Evolutionary conservation across 1,140 invertebrate species (phyloP), one percentile per base, ranked within the genome.

Genomic region (Vanessa tameamea): DNA sequence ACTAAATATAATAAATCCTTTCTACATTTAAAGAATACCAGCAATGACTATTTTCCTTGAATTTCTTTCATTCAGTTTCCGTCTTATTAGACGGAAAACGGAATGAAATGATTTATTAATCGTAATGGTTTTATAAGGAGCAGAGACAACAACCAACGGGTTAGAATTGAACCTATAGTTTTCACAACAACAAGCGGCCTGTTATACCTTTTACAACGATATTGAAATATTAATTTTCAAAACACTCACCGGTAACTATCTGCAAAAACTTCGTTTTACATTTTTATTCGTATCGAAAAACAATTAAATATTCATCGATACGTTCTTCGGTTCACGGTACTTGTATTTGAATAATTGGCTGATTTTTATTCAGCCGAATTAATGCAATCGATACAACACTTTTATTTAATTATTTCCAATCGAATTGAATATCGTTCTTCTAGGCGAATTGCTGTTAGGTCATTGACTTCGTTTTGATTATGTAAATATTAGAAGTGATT

Each of bases 281-380:
- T 81, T 84, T 82, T 83, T 81, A 81, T 68, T 80, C 69, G 75
- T 72, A 81, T 83, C 63, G 78, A 68, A 78, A 82, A 85, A 85
- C 84, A 84, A 88, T 88, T 92, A 84, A 92, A 88, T 91, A 92
- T 92, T 92, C 88, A 91, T 89, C 80, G 82, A 88, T 87, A 87
- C 87, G 79, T 81, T 83, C 85, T 88, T 84, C 89, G 87, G 80
- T 87, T 84, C 87, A 84, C 82, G 77, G 83, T 80, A 79, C 80
- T 84, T 77, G 72, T 82, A 89, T 92, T 90, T 92, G 88, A 92
- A 92, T 92, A 92, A 92, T 92, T 92, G 89, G 90, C 90, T 91
- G 90, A 92, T 91, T 91, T 89, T 92, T 91, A 92, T 92, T 87
- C 89, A 89, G 84, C 83, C 78, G 85, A 87, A 89, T 92, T 92